These are phyloP conservation scores for Eurytoma californica DNA, from an alignment of 2,888 invertebrate genomes.

Conservation along the genomic window DNA sequence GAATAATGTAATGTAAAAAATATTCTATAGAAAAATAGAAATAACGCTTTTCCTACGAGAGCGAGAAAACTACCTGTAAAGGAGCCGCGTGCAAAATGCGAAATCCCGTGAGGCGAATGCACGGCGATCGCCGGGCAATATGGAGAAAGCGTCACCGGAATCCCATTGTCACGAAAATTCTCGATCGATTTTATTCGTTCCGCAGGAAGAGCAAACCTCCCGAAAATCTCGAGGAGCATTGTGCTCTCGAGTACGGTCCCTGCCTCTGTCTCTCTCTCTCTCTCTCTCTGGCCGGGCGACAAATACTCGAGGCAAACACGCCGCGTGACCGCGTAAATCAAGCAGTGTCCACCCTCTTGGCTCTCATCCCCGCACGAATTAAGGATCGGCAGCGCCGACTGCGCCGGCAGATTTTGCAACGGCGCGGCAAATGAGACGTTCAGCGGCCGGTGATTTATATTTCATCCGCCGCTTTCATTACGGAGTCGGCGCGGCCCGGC, in stretches of 20 bases:
- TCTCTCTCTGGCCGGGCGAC: neutral
- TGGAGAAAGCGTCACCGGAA: neutral
- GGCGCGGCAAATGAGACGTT: conserved; percentile 50
- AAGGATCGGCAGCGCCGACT: conserved; percentile 22
- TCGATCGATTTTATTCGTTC: conserved; percentile 28
- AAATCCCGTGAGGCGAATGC: neutral
- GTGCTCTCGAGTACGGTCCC: conserved; percentile 13
- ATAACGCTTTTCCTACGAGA: too few relatives aligned
- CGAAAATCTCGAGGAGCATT: conserved; percentile 19
- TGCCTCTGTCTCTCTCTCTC: neutral
- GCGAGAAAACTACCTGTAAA: too few relatives aligned
- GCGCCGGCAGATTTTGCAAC: conserved; percentile 30
- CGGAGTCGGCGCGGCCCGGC: neutral
- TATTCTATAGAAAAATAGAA: too few relatives aligned
- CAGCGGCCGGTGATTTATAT: conserved; percentile 53
- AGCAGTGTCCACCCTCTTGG: conserved; percentile 43
- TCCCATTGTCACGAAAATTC: conserved; percentile 16
- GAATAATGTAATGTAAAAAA: too few relatives aligned
- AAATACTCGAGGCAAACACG: conserved; percentile 25
- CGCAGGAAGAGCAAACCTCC: neutral
- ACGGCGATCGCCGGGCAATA: neutral
- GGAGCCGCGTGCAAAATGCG: neutral
- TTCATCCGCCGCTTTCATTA: conserved; percentile 54
- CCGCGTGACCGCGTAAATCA: conserved; percentile 50
- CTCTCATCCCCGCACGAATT: conserved; percentile 34